phyloP scores from a whole-genome alignment of 1,140 invertebrate species.

The Pectinophora gossypiella region DNA sequence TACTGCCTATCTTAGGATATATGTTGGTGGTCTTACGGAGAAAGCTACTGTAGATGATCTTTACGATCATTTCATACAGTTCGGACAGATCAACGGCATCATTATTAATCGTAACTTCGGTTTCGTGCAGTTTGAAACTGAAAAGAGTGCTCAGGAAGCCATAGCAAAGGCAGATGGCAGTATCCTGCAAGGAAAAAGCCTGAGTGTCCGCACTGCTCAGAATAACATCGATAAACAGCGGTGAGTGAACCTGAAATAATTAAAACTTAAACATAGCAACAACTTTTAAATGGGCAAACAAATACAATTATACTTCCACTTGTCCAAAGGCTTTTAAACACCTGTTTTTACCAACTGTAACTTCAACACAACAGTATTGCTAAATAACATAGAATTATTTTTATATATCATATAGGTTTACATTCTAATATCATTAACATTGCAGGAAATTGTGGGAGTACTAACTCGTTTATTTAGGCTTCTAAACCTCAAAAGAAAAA shows the following conservation, averaged over 20 bases:
- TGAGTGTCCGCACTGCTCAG: slow-evolving; percentile 77
- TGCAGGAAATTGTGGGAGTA: too few species aligned
- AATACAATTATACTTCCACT: too few species aligned
- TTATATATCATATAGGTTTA: too few species aligned
- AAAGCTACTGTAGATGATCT: slow-evolving; percentile 80
- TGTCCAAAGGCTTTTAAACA: too few species aligned
- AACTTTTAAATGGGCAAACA: too few species aligned
- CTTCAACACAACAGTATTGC: too few species aligned
- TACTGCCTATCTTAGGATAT: slow-evolving; percentile 83
- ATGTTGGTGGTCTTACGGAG: slow-evolving; percentile 84
- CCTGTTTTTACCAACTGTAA: too few species aligned
- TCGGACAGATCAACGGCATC: slow-evolving; percentile 82
- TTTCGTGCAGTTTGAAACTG: slow-evolving; percentile 89
- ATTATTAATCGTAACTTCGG: slow-evolving; percentile 87
- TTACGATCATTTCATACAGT: slow-evolving; percentile 83
- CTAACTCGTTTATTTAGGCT: too few species aligned
- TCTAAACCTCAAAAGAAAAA: too few species aligned
- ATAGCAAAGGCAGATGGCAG: slow-evolving; percentile 82
- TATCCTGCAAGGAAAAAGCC: slow-evolving; percentile 81
- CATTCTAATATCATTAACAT: too few species aligned
- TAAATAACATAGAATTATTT: too few species aligned
- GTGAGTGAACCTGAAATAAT: slow-evolving; percentile 11
- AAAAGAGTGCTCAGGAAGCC: slow-evolving; percentile 83
- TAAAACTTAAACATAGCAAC: too few species aligned
- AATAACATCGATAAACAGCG: slow-evolving; percentile 31